Evolutionary conservation across 1,140 invertebrate genomes (phyloP).

Genomic region (honey bee (Apis mellifera)): DNA sequence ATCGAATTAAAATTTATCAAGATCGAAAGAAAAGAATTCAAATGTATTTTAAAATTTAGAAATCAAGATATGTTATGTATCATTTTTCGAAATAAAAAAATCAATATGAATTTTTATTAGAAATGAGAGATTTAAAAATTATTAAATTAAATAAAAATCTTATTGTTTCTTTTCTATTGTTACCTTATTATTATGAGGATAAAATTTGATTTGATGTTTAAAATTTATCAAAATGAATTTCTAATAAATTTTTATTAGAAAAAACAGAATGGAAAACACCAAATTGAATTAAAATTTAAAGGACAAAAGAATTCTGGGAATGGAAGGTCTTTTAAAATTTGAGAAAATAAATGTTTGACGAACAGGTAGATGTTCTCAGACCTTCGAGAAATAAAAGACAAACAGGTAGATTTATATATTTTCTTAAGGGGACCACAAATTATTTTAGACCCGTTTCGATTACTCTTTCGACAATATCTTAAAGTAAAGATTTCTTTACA

Average conservation of each 20-base stretch:
- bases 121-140: no score
- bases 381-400: background rate
- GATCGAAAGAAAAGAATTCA: no score
- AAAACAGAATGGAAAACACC: background rate
- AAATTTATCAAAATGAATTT: no score
- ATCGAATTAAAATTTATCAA: no score
- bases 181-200: no score
- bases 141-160: no score
- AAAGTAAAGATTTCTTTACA: background rate
- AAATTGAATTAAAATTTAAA: background rate
- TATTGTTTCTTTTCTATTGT: no score
- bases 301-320: background rate
- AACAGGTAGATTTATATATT: conserved; percentile 1
- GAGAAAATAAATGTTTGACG: conserved; percentile 10
- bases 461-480: background rate
- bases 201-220: no score
- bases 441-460: conserved; percentile 27
- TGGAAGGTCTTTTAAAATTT: background rate
- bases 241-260: background rate
- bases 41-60: no score
- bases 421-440: background rate
- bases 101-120: no score
- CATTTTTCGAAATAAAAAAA: no score
- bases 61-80: no score
- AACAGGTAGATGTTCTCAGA: conserved; percentile 1